These are phyloP conservation scores for Luidia sarsii DNA, from an alignment of 53 echinoderm and acorn worm species.

Conservation along the genomic window DNA sequence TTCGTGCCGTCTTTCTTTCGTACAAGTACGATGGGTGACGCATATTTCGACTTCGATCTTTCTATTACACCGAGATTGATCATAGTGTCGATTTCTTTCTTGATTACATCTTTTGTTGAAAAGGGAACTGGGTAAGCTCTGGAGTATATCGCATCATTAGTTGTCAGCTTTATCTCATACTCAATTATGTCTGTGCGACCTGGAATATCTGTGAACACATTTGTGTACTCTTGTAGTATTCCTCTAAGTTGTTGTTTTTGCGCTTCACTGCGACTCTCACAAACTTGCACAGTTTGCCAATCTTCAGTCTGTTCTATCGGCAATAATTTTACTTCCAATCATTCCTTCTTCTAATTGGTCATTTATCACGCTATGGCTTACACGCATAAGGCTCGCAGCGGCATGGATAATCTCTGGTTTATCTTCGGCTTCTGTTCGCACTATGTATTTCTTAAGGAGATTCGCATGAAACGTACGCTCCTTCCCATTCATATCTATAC, in stretches of 20 bases:
- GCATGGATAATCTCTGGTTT: background rate
- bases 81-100: constrained; percentile 28
- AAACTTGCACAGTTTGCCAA: background rate
- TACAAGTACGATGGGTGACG: constrained; percentile 35
- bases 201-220: constrained; percentile 15
- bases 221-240: background rate
- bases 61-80: constrained; percentile 32
- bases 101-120: constrained; percentile 12
- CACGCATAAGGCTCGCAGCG: background rate
- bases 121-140: constrained; percentile 40
- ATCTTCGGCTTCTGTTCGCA: background rate
- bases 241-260: background rate
- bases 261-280: background rate
- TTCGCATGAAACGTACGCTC: constrained; percentile 52
- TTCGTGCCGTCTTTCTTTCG: constrained; percentile 54
- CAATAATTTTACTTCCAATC: constrained; percentile 31
- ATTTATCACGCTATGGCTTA: background rate
- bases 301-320: background rate
- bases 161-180: background rate
- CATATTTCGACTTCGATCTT: background rate
- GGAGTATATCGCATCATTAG: background rate
- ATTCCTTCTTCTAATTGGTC: background rate
- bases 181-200: background rate
- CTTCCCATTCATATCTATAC: constrained; percentile 24
- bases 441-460: constrained; percentile 42